Conservation (phyloP, 2,113 vertebrate species). For the Myiopsitta monachus region DNA sequence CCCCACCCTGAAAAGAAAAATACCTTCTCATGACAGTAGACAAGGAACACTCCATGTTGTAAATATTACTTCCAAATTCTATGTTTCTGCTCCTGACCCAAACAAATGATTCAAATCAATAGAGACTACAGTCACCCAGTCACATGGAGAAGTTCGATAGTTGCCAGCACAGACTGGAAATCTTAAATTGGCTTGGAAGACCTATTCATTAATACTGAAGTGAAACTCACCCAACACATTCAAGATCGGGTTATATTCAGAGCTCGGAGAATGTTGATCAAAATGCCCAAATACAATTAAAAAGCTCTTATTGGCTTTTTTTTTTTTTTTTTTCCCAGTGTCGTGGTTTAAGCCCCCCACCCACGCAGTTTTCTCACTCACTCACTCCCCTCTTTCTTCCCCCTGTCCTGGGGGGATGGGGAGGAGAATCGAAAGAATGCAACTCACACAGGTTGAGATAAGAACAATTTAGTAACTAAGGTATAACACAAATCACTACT, state of each 20-base stretch:
- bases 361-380: too few relatives aligned
- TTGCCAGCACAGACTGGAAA: neutral
- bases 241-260: neutral
- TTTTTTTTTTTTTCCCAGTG: neutral
- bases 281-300: neutral
- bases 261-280: neutral
- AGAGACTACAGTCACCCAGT: neutral
- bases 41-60: neutral
- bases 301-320: neutral
- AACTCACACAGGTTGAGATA: too few relatives aligned
- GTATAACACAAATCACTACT: too few relatives aligned
- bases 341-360: too few relatives aligned
- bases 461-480: too few relatives aligned
- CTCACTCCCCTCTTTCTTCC: too few relatives aligned
- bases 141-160: neutral
- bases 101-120: neutral
- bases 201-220: neutral
- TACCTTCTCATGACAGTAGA: slow-evolving; percentile 29
- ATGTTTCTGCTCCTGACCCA: neutral
- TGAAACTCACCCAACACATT: neutral
- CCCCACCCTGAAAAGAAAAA: slow-evolving; percentile 18
- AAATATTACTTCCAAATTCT: slow-evolving; percentile 32
- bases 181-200: neutral
- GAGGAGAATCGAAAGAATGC: too few relatives aligned
- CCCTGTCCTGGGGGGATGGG: too few relatives aligned